phyloP scores from a whole-genome alignment of 2,888 invertebrate genomes.

The Meghimatium bilineatum region DNA sequence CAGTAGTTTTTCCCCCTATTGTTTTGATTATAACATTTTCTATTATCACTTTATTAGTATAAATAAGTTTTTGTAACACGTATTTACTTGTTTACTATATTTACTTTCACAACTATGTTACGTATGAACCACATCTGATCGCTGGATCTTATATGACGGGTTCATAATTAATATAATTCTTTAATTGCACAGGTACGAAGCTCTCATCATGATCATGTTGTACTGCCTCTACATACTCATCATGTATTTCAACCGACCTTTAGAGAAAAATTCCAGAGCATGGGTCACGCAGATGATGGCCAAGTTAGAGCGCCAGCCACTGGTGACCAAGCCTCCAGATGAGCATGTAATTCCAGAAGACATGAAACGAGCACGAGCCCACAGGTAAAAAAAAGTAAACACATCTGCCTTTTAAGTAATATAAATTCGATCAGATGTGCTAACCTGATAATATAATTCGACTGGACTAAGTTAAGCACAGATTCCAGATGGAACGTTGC shows the following conservation, averaged over 20 bases:
- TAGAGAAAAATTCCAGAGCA: slow-evolving; percentile 53
- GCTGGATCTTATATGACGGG: too few species aligned
- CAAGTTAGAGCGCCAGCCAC: slow-evolving; percentile 31
- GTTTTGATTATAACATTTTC: too few species aligned
- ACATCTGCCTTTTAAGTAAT: not conserved
- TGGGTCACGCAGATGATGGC: slow-evolving; percentile 21
- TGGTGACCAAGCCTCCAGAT: slow-evolving; percentile 19
- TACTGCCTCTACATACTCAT: slow-evolving; percentile 90
- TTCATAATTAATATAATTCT: too few species aligned
- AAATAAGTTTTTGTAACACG: too few species aligned
- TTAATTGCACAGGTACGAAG: slow-evolving; percentile 85
- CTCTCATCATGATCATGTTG: slow-evolving; percentile 90
- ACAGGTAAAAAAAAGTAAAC: slow-evolving; percentile 34
- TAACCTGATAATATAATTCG: not conserved
- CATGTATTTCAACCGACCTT: slow-evolving; percentile 86
- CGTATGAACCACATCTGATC: too few species aligned
- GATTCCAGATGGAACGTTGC: not conserved
- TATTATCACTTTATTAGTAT: too few species aligned
- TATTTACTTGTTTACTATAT: too few species aligned
- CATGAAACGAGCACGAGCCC: slow-evolving; percentile 43
- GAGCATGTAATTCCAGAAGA: slow-evolving; percentile 21
- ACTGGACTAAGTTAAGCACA: not conserved
- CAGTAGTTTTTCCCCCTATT: too few species aligned
- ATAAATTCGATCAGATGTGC: not conserved
- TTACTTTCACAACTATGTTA: too few species aligned